Percentiles rank a stretch among this genome's conserved stretches.
Conservation (phyloP, 2,113 vertebrate genomes). For the Acrocephalus kingi region DNA sequence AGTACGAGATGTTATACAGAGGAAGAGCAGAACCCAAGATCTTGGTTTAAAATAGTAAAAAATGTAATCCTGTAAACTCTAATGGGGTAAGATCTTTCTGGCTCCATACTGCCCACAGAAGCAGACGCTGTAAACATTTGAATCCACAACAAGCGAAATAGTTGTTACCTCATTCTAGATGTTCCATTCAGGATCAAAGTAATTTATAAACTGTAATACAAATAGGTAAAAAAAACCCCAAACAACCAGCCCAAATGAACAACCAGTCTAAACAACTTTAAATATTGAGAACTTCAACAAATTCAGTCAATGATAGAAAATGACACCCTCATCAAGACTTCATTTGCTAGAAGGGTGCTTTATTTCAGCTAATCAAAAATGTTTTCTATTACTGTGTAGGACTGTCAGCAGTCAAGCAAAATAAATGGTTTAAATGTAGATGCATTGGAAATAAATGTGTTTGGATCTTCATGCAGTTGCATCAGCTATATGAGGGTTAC, state of each 20-base stretch:
- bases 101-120: neutral
- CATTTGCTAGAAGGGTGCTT: constrained; percentile 41
- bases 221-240: neutral
- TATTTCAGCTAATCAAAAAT: constrained; percentile 27
- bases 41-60: neutral
- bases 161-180: neutral
- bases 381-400: neutral
- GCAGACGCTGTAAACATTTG: neutral
- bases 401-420: constrained; percentile 36
- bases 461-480: neutral
- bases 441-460: neutral
- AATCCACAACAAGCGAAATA: neutral
- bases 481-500: constrained; percentile 17
- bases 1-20: neutral
- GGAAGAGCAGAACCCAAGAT: neutral
- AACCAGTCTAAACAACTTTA: neutral
- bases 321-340: constrained; percentile 1
- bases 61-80: neutral
- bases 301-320: neutral
- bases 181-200: neutral
- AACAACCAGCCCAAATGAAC: neutral
- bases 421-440: neutral
- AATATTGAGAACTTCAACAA: constrained; percentile 7
- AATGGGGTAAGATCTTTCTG: neutral
- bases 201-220: neutral